Evolutionary conservation across 1,140 invertebrate species (phyloP), one percentile per base, ranked within the genome.

Genomic region (Hyphantria cunea): DNA sequence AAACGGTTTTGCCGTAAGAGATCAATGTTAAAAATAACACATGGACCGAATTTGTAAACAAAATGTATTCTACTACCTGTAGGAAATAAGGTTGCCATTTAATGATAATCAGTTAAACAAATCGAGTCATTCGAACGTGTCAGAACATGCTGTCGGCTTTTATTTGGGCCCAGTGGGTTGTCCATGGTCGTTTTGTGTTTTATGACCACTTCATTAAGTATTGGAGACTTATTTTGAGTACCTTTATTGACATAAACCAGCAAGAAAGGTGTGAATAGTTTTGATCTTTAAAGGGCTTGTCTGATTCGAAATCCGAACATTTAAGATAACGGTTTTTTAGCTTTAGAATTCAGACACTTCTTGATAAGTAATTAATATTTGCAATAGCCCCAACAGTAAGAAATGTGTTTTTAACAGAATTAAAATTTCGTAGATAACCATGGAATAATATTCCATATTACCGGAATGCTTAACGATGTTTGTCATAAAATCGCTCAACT

Each of bases 61-160:
- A 82, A 66, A 54, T 66, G 51, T 64, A 65, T 31, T 56, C 54
- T 62, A 63, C 74, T 83, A 83, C 77, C 78, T 82, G 77, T 53
- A 42, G 52, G 52, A 77, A 80, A 73, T 79, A 72, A 79, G 72
- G 63, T 33, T 55, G 53, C 48, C 52, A 66, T 77, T 80, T 74
- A 72, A 83, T 3, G 79, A 78, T 85, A 86, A 89, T 85, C 80
- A 74, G 74, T 73, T 67, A 78, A 75, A 86, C 82, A 87, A 84
- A 87, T 81, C 83, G 74, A 80, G 68, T 74, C 84, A 75, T 78
- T 84, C 70, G 68, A 76, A 87, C 83, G 80, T 86, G 86, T 89
- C 82, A 74, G 76, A 77, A 87, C 86, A 85, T 78, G 83, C 66
- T 78, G 69, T 78, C 69, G 59, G 59, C 74, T 81, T 80, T 80